phyloP scores from a whole-genome alignment of 2,113 vertebrate genomes.

The Chloebia gouldiae region DNA sequence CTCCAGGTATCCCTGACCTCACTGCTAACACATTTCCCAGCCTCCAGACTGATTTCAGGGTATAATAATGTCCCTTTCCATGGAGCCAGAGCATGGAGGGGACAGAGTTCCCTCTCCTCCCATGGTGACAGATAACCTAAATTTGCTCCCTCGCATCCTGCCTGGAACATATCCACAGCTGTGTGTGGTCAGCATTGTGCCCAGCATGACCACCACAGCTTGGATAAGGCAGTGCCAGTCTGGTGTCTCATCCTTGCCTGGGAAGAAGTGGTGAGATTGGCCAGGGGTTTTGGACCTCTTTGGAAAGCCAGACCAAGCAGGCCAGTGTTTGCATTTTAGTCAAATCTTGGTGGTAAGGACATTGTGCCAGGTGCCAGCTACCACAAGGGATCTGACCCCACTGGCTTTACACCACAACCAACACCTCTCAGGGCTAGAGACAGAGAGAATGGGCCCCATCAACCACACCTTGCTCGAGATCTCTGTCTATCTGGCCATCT shows the following conservation, averaged over 20 bases:
- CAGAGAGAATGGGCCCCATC: background rate
- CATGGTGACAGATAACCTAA: background rate
- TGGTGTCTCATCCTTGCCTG: background rate
- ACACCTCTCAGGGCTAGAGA: rapidly evolving
- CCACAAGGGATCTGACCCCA: rapidly evolving
- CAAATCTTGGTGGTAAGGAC: background rate
- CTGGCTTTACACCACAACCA: background rate
- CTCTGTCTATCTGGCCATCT: rapidly evolving
- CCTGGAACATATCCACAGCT: background rate
- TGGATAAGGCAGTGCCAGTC: background rate
- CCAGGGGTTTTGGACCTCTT: background rate
- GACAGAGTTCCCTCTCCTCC: background rate
- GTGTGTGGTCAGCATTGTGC: rapidly evolving
- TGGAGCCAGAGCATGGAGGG: background rate
- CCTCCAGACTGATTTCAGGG: background rate
- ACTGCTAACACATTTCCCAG: rapidly evolving
- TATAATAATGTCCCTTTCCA: background rate
- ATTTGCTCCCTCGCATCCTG: background rate
- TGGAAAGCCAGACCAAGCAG: background rate
- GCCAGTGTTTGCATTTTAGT: background rate
- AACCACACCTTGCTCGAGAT: background rate
- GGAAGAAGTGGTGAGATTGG: background rate
- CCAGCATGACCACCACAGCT: rapidly evolving
- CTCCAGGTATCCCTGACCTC: background rate
- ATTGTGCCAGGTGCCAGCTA: background rate